Evolutionary conservation across 2,113 vertebrate genomes (phyloP).

Genomic region (Pangasianodon hypophthalmus): DNA sequence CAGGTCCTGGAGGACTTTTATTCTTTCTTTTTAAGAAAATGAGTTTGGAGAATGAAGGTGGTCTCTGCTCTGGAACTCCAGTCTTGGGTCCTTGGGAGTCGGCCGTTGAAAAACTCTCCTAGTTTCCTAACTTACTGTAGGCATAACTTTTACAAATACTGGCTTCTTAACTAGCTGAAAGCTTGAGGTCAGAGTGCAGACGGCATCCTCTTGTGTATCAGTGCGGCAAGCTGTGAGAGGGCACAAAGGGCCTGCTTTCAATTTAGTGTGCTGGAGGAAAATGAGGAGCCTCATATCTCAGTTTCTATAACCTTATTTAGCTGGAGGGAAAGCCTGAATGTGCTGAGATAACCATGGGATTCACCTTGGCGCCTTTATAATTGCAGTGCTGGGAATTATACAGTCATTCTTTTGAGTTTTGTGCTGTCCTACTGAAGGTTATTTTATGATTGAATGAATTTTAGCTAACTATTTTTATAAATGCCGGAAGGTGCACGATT

Average conservation of each 20-base stretch:
- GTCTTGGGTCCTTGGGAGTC: conserved; percentile 15
- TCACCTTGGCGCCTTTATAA: conserved; percentile 48
- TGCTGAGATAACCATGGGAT: conserved; percentile 40
- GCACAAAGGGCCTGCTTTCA: conserved; percentile 30
- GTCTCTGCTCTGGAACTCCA: conserved; percentile 6
- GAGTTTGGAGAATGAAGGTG: background rate
- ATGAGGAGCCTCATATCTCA: conserved; percentile 28
- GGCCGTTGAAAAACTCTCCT: background rate
- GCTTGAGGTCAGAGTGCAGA: conserved; percentile 49
- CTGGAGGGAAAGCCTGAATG: conserved; percentile 7
- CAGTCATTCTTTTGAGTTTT: conserved; percentile 11
- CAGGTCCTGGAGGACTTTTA: background rate
- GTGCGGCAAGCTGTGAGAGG: background rate
- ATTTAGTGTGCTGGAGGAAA: conserved; percentile 43
- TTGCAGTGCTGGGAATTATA: conserved; percentile 39
- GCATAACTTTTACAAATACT: too few relatives aligned
- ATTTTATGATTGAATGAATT: conserved; percentile 1
- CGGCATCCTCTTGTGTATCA: conserved; percentile 22
- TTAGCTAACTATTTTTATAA: background rate
- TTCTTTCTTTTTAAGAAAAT: background rate
- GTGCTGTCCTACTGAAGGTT: background rate
- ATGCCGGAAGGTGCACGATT: background rate
- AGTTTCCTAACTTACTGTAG: conserved; percentile 27
- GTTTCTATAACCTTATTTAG: conserved; percentile 25
- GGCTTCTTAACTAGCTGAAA: conserved; percentile 32